Evolutionary conservation across 2,888 invertebrate species (phyloP), one percentile per base, ranked within the genome.

Genomic region (Serrognathus titanus): DNA sequence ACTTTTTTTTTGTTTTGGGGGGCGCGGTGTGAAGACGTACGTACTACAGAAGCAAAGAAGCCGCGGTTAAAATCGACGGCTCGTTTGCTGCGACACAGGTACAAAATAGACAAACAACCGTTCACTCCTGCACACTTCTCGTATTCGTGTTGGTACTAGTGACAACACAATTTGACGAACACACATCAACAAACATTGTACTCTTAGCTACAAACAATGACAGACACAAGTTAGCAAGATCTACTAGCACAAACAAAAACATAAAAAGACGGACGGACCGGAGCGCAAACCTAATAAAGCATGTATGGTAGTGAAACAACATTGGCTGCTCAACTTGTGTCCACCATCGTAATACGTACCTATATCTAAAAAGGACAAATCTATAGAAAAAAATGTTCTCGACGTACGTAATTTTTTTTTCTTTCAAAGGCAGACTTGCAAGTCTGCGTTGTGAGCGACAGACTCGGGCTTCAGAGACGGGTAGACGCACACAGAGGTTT

Each of bases 401-500:
- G 24, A 24, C 24, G 24, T 24, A 31, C 24, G 24, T 31, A 31
- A 31, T 31, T 43, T 43, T 43, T 43, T 40, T 40, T 40, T 9
- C 20, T 43, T 16, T 43, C 43, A 9, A 31, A 10, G 16, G 43
- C 43, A 43, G 43, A 43, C 43, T 43, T 43, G 13, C 8, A 39
- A 11, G 43, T 43, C 61, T 59, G 50, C 47, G 47, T 57, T 55
- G 59, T 62, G 73, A 73, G 70, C 75, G 76, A 76, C 76, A 75
- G 71, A 76, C 76, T 76, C 77, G 75, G 75, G 74, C 73, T 75
- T 72, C 63, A 71, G 73, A 77, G 75, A 73, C 71, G 82, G 85
- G 86, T 80, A 87, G 87, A 90, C 88, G 90, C 88, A 91, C 90
- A 91, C 90, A 89, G 87, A 83, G 90, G 88, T 87, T 85, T 89